Evolutionary conservation across 2,888 invertebrate species (phyloP).

Genomic region (Mesorhabditis sp.): DNA sequence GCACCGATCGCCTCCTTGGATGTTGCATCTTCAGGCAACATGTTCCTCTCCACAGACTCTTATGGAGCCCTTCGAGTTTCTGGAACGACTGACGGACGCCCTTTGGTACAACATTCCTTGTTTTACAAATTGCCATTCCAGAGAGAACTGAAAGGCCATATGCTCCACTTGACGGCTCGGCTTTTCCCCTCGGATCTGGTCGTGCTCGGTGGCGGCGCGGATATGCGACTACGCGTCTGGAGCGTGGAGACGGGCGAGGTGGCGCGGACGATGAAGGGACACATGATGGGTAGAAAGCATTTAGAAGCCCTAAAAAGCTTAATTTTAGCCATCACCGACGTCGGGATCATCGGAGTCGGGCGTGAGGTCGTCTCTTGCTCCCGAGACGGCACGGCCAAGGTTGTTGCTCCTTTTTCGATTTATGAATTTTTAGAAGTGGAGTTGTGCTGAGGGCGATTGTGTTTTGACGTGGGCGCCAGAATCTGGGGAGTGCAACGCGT

Average conservation of each 20-base stretch:
- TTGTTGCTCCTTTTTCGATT: not conserved
- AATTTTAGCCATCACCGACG: conserved; percentile 65
- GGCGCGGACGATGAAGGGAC: conserved; percentile 70
- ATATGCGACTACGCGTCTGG: conserved; percentile 64
- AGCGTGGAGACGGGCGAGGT: conserved; percentile 70
- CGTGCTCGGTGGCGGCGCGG: conserved; percentile 70
- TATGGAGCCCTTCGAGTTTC: not conserved
- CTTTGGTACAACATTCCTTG: not conserved
- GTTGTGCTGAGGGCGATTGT: not conserved
- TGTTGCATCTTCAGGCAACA: not conserved
- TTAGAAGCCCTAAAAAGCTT: not conserved
- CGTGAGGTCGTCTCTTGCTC: conserved; percentile 71
- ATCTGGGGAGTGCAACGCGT: not conserved
- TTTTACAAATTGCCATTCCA: conserved; percentile 23
- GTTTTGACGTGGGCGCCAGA: not conserved
- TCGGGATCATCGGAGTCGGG: conserved; percentile 70
- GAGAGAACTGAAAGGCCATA: conserved; percentile 67
- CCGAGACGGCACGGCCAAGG: conserved; percentile 67
- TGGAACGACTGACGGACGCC: not conserved
- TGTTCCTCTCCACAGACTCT: not conserved
- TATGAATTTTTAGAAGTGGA: not conserved
- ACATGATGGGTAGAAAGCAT: conserved; percentile 63
- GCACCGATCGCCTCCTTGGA: not conserved
- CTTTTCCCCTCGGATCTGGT: conserved; percentile 74
- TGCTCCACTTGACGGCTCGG: conserved; percentile 69